A percentile compares a stretch with the other conserved stretches of the same genome.
These are phyloP conservation scores for Epirrhoe alternata DNA, from an alignment of 2,888 invertebrate genomes.

Conservation along the genomic window DNA sequence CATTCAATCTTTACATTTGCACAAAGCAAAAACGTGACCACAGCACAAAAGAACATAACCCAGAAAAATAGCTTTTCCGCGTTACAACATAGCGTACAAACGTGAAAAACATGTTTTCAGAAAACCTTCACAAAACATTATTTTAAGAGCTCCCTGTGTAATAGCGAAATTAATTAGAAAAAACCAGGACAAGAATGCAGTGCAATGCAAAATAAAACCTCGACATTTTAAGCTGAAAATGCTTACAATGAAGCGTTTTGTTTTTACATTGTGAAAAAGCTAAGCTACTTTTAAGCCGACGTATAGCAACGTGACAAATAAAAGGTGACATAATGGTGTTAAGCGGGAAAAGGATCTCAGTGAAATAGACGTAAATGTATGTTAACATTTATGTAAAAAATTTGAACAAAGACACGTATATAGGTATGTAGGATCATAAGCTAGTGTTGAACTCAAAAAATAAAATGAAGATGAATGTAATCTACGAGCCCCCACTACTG, in stretches of 20 bases:
- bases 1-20: background rate
- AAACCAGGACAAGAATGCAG: slow-evolving; percentile 14
- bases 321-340: background rate
- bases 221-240: slow-evolving; percentile 16
- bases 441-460: too few species aligned
- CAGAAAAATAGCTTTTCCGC: slow-evolving; percentile 19
- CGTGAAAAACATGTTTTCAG: slow-evolving; percentile 15
- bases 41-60: slow-evolving; percentile 18
- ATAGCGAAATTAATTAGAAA: slow-evolving; percentile 23
- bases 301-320: background rate
- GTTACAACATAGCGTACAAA: slow-evolving; percentile 20
- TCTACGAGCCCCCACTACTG: too few species aligned
- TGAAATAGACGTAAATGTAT: too few species aligned
- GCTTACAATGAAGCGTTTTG: slow-evolving; percentile 17
- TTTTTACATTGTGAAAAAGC: background rate
- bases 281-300: slow-evolving; percentile 2
- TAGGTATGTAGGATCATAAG: too few species aligned
- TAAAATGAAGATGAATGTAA: too few species aligned
- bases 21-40: slow-evolving; percentile 4
- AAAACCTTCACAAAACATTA: slow-evolving; percentile 20
- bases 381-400: too few species aligned
- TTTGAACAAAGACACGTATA: too few species aligned
- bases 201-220: slow-evolving; percentile 17
- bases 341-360: background rate
- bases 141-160: slow-evolving; percentile 12